phyloP scores from a whole-genome alignment of 1,140 invertebrate species.

The Macrocentrus cingulum region DNA sequence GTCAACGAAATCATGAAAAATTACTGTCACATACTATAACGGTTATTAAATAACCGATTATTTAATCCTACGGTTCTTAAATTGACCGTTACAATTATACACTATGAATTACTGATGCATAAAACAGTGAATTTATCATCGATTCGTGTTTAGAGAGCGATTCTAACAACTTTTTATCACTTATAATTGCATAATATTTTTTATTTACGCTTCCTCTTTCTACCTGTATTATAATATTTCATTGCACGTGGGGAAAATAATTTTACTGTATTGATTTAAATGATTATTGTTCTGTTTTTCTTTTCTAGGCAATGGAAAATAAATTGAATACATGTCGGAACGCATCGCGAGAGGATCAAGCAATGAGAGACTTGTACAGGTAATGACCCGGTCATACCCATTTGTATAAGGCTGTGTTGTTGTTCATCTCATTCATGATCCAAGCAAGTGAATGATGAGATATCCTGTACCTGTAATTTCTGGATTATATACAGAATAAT shows the following conservation, averaged over 20 bases:
- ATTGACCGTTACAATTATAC: constrained; percentile 11
- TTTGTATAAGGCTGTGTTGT: constrained; percentile 26
- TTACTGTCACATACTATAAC: too few species aligned
- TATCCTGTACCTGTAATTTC: constrained; percentile 12
- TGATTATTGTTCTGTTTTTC: constrained; percentile 26
- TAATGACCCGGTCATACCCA: constrained; percentile 45
- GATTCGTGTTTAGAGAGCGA: too few species aligned
- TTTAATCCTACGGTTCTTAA: neutral
- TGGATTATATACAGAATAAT: neutral
- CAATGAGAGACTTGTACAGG: constrained; percentile 58
- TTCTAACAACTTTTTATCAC: too few species aligned
- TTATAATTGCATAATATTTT: too few species aligned
- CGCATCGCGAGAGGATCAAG: constrained; percentile 54
- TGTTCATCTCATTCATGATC: constrained; percentile 23
- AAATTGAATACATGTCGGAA: constrained; percentile 56
- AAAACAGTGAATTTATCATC: too few species aligned
- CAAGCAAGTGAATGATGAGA: constrained; percentile 2
- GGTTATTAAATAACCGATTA: constrained; percentile 6
- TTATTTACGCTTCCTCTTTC: constrained; percentile 3
- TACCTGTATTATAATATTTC: too few species aligned
- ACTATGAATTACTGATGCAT: too few species aligned
- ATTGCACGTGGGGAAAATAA: too few species aligned
- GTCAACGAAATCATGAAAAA: too few species aligned
- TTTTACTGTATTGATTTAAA: too few species aligned
- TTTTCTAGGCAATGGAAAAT: constrained; percentile 53